Evolutionary conservation across 1,140 invertebrate genomes (phyloP).

Genomic region (Habropoda laboriosa): DNA sequence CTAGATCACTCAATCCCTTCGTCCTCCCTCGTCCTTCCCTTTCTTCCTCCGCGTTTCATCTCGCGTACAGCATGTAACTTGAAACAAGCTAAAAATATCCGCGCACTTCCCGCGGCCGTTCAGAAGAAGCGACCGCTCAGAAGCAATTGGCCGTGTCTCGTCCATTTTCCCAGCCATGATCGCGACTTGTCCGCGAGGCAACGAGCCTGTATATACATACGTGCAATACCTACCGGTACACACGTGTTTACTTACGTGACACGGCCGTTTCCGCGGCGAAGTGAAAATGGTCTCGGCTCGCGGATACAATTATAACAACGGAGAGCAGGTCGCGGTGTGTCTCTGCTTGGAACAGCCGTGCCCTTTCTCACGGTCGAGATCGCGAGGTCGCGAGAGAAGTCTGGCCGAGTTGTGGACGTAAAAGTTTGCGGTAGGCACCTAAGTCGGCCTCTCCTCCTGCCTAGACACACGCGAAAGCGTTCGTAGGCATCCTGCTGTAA

Average conservation of each 20-base stretch:
- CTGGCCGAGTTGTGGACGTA: slow-evolving; percentile 37
- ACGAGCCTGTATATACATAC: no score
- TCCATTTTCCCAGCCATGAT: background rate
- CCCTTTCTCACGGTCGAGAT: slow-evolving; percentile 56
- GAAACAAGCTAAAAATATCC: background rate
- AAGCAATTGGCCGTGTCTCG: background rate
- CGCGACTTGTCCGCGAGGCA: no score
- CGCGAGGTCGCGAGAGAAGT: slow-evolving; percentile 51
- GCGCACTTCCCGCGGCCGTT: no score
- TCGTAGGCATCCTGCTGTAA: slow-evolving; percentile 2
- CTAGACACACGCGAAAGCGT: slow-evolving; percentile 29
- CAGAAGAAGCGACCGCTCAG: background rate
- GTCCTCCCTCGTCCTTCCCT: no score
- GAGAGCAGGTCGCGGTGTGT: slow-evolving; percentile 27
- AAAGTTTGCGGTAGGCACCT: slow-evolving; percentile 33
- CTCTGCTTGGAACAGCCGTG: slow-evolving; percentile 30
- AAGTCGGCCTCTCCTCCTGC: slow-evolving; percentile 24
- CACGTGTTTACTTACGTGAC: background rate
- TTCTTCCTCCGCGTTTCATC: background rate
- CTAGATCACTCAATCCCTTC: no score
- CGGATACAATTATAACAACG: slow-evolving; percentile 39
- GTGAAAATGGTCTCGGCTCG: slow-evolving; percentile 4
- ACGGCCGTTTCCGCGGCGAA: background rate
- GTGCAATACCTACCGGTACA: no score
- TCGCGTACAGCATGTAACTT: background rate